These are phyloP conservation scores for Rostratula benghalensis DNA, from an alignment of 2,113 vertebrate species.

Conservation along the genomic window DNA sequence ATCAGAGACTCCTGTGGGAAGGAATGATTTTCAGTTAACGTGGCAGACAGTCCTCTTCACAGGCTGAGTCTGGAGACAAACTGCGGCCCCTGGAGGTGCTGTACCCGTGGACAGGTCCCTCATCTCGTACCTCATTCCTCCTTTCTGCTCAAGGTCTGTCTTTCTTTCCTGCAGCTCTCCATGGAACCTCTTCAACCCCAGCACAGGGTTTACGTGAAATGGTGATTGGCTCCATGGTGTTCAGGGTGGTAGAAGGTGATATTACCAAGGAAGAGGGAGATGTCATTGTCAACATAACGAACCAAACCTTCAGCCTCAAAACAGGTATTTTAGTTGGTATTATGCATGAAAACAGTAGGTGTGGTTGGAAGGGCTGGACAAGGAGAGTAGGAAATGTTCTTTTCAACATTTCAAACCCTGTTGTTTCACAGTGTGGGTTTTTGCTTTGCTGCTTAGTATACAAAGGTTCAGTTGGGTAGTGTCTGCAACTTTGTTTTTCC, in stretches of 20 bases:
- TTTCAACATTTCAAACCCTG: not conserved
- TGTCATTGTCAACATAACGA: conserved; percentile 87
- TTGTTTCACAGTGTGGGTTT: not conserved
- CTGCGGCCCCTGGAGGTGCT: not conserved
- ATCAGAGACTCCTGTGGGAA: not conserved
- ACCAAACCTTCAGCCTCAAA: conserved; percentile 77
- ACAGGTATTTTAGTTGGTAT: conserved; percentile 74
- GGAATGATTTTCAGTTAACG: not conserved
- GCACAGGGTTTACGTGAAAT: conserved; percentile 65
- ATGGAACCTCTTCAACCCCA: conserved; percentile 60
- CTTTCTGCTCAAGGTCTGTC: not conserved
- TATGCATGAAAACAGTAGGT: not conserved
- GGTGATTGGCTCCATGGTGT: conserved; percentile 74
- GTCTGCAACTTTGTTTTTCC: not conserved
- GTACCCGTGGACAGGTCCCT: not conserved
- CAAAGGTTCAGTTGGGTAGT: not conserved
- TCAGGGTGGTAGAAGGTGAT: conserved; percentile 82
- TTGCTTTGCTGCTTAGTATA: not conserved
- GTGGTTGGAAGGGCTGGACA: not conserved
- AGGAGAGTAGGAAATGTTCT: not conserved
- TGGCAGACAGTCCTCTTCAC: not conserved
- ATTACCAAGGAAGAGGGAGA: conserved; percentile 84
- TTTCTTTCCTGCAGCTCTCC: conserved; percentile 57
- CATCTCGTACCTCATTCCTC: not conserved
- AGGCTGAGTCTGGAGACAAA: not conserved